These are phyloP conservation scores for Lepidostoma basale DNA, from an alignment of 1,140 invertebrate species.

Conservation along the genomic window DNA sequence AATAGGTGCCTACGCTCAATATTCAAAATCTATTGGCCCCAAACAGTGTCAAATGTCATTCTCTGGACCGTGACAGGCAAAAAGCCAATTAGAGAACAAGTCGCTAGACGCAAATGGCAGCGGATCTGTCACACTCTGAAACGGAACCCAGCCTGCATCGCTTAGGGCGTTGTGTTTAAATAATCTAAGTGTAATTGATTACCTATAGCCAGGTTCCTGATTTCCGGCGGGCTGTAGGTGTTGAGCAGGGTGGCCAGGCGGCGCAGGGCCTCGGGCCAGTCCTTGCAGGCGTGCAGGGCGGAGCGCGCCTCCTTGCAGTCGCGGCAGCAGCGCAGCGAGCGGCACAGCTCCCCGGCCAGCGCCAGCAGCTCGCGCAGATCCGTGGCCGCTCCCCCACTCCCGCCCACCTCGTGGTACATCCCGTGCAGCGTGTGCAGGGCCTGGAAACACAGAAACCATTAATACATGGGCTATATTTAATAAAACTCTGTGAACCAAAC, in stretches of 20 bases:
- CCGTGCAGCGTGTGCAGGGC: conserved; percentile 89
- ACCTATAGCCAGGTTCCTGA: conserved; percentile 80
- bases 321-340: conserved; percentile 69
- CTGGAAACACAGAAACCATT: conserved; percentile 50
- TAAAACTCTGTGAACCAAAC: not conserved
- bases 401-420: conserved; percentile 93
- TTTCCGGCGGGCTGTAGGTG: conserved; percentile 87
- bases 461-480: not conserved
- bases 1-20: too few relatives aligned
- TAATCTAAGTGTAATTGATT: too few relatives aligned
- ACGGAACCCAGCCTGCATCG: too few relatives aligned
- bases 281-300: conserved; percentile 74
- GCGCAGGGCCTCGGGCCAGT: conserved; percentile 82
- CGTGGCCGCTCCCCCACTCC: conserved; percentile 79
- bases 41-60: too few relatives aligned
- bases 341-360: conserved; percentile 75
- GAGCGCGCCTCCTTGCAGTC: conserved; percentile 70
- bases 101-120: too few relatives aligned
- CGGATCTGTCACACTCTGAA: too few relatives aligned
- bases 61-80: too few relatives aligned
- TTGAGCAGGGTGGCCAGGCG: conserved; percentile 87
- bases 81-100: too few relatives aligned
- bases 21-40: too few relatives aligned
- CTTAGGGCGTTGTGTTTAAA: too few relatives aligned
- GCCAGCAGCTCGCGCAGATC: conserved; percentile 84